These are phyloP conservation scores for Hirundo rustica DNA, from an alignment of 2,797 vertebrate genomes.

Conservation along the genomic window DNA sequence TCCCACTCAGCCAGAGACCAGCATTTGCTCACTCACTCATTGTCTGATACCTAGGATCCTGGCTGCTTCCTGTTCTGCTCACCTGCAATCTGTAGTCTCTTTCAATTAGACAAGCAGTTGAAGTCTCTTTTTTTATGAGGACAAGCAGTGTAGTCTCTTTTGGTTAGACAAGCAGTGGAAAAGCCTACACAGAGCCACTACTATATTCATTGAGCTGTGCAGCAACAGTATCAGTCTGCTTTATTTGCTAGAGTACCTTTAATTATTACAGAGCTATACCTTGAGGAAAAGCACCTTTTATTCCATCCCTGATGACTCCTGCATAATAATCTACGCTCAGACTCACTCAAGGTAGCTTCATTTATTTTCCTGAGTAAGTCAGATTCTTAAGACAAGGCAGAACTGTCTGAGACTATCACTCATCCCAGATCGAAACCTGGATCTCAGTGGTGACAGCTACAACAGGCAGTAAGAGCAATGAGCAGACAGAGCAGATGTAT, in stretches of 20 bases:
- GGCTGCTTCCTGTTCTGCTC: neutral
- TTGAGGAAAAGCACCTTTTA: neutral
- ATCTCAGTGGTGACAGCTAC: slow-evolving; percentile 11
- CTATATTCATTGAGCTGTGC: neutral
- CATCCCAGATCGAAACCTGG: slow-evolving; percentile 21
- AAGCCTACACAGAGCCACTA: neutral
- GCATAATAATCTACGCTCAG: slow-evolving; percentile 25
- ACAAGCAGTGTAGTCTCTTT: neutral
- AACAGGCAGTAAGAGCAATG: slow-evolving; percentile 6
- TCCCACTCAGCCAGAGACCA: neutral
- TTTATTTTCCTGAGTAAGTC: slow-evolving; percentile 42
- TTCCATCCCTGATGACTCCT: neutral
- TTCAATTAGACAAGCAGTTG: neutral
- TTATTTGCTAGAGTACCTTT: neutral
- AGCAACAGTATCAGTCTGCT: neutral
- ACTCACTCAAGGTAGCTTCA: neutral
- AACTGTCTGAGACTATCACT: slow-evolving; percentile 35
- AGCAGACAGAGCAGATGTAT: neutral
- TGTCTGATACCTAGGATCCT: neutral
- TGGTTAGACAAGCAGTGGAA: neutral
- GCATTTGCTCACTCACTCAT: neutral
- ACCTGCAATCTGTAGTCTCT: neutral
- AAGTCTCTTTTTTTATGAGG: neutral
- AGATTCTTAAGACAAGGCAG: slow-evolving; percentile 24
- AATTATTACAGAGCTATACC: neutral